Conservation (phyloP, 2,888 invertebrate species). For the Campopleginae sp. region DNA sequence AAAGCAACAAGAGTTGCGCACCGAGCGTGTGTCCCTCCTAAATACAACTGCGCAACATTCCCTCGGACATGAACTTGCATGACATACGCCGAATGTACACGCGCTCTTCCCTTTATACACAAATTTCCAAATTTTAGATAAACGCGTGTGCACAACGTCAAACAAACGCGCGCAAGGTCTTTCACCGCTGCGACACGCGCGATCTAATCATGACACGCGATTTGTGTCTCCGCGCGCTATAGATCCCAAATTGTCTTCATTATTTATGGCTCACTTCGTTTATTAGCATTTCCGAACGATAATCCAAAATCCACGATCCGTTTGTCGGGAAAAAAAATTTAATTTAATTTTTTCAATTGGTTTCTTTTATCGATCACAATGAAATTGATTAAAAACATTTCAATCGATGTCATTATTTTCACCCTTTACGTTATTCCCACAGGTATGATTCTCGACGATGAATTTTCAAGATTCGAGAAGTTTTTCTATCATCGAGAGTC, state of each 20-base stretch:
- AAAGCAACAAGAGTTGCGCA: conserved; percentile 75
- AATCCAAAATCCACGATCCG: too few species aligned
- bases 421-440: background rate
- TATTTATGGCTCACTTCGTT: background rate
- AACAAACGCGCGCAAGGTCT: conserved; percentile 55
- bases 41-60: conserved; percentile 70
- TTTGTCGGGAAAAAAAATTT: too few species aligned
- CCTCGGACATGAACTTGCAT: conserved; percentile 39
- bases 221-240: background rate
- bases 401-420: background rate
- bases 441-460: background rate
- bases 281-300: background rate
- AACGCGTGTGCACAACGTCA: conserved; percentile 33
- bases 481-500: background rate
- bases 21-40: conserved; percentile 43
- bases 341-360: too few species aligned
- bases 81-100: conserved; percentile 33
- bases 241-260: background rate
- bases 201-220: conserved; percentile 11
- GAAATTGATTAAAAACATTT: background rate
- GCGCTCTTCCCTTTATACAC: background rate
- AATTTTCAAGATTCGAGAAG: background rate
- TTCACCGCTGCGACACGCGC: conserved; percentile 50
- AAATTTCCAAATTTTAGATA: conserved; percentile 11
- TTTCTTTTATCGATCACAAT: too few species aligned